Evolutionary conservation across 2,888 invertebrate genomes (phyloP).

Genomic region (Cheilosia grossa): DNA sequence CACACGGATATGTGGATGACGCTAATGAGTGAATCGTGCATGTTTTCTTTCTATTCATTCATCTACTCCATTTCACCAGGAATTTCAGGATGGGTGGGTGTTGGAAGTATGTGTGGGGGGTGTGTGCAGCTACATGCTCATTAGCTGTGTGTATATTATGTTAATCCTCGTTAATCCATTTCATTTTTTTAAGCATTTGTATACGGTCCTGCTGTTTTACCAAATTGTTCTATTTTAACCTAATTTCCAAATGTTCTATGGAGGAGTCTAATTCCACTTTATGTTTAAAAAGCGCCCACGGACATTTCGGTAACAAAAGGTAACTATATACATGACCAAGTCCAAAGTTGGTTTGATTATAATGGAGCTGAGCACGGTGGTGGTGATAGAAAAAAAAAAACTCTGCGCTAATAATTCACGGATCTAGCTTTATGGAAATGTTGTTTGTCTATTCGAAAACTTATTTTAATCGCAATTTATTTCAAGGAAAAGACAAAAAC

Average conservation of each 20-base stretch:
- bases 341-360: conserved; percentile 30
- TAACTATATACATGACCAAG: conserved; percentile 8
- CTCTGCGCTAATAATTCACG: too few species aligned
- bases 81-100: conserved; percentile 47
- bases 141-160: conserved; percentile 69
- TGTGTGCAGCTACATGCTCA: conserved; percentile 49
- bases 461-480: too few species aligned
- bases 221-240: not conserved
- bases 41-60: conserved; percentile 13
- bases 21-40: conserved; percentile 67
- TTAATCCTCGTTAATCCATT: conserved; percentile 65
- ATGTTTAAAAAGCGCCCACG: conserved; percentile 13
- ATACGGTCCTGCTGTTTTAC: not conserved
- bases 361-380: not conserved
- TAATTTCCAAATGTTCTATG: conserved; percentile 35
- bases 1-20: conserved; percentile 52
- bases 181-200: conserved; percentile 12
- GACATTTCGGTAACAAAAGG: conserved; percentile 33
- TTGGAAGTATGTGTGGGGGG: conserved; percentile 28
- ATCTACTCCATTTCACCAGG: conserved; percentile 33
- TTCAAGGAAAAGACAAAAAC: too few species aligned
- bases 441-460: too few species aligned
- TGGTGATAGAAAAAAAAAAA: too few species aligned
- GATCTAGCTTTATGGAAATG: too few species aligned
- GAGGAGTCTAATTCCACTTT: conserved; percentile 38